phyloP scores from a whole-genome alignment of 1,140 invertebrate genomes.

The Stenopsyche tienmushanensis region DNA sequence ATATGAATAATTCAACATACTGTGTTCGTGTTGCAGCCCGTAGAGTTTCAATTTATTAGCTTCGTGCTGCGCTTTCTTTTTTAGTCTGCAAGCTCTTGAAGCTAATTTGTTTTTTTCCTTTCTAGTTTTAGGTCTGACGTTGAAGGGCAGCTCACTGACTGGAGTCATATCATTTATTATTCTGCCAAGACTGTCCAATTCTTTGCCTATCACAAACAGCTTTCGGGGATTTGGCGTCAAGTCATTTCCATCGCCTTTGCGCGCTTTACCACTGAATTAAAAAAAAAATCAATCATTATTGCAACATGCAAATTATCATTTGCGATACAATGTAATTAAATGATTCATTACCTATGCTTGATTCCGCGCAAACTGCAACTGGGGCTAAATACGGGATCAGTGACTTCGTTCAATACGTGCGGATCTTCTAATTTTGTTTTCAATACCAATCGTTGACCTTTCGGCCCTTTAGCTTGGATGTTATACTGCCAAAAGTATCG shows the following conservation, averaged over 20 bases:
- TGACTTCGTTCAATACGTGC: constrained; percentile 85
- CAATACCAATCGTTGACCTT: constrained; percentile 82
- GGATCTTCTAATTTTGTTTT: constrained; percentile 86
- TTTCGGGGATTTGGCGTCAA: constrained; percentile 93
- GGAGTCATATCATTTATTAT: constrained; percentile 96
- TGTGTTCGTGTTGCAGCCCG: constrained; percentile 91
- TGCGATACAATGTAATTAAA: background rate
- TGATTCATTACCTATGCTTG: constrained; percentile 76
- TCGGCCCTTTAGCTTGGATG: constrained; percentile 96
- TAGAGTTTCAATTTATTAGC: constrained; percentile 93
- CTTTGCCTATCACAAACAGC: constrained; percentile 85
- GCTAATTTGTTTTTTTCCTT: constrained; percentile 98
- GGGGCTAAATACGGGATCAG: constrained; percentile 91
- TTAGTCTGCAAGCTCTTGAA: constrained; percentile 90
- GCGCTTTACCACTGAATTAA: constrained; percentile 79
- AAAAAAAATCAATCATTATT: constrained; percentile 9
- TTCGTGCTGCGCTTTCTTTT: constrained; percentile 94
- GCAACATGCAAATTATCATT: background rate
- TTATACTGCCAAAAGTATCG: constrained; percentile 98
- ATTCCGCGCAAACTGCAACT: constrained; percentile 86
- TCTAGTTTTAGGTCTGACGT: constrained; percentile 83
- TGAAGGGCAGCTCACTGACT: constrained; percentile 88
- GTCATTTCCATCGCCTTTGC: constrained; percentile 97
- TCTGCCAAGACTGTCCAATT: constrained; percentile 86
- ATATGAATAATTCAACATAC: constrained; percentile 74